Percentiles rank a stretch among this genome's conserved stretches.
phyloP scores from a whole-genome alignment of 2,113 vertebrate genomes.

The Aythya baeri region DNA sequence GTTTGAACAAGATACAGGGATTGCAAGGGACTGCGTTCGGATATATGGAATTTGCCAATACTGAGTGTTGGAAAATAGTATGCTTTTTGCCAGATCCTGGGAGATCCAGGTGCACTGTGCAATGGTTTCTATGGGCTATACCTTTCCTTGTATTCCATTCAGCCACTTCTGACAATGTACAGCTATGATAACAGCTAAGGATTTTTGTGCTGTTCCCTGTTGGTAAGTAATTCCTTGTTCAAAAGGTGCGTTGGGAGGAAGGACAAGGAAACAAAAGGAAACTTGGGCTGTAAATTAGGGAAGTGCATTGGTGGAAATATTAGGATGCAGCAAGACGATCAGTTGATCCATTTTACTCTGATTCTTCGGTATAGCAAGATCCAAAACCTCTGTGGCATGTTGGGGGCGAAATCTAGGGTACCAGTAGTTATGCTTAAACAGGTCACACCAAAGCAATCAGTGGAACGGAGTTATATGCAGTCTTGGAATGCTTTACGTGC shows the following conservation, averaged over 20 bases:
- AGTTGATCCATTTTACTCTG: background rate
- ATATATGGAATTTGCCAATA: background rate
- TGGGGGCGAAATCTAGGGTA: background rate
- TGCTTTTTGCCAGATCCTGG: background rate
- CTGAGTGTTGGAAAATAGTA: background rate
- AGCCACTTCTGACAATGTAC: background rate
- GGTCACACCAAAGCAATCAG: background rate
- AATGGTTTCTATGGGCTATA: rapidly evolving
- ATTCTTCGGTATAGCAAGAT: background rate
- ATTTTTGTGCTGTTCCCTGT: background rate
- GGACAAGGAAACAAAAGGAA: background rate
- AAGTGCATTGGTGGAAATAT: background rate
- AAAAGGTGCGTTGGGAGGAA: background rate
- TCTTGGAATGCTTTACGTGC: background rate
- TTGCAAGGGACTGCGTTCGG: background rate
- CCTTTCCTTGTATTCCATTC: background rate
- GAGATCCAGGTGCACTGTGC: background rate
- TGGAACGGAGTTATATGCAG: background rate
- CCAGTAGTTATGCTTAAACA: background rate
- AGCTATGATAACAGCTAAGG: background rate
- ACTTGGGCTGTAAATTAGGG: background rate
- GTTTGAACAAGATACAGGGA: background rate
- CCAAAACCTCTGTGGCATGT: background rate
- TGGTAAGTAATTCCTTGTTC: background rate
- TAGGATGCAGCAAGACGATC: background rate